A percentile compares a stretch with the other conserved stretches of the same genome.
These are phyloP conservation scores for Stigmatopora argus DNA, from an alignment of 2,113 vertebrate genomes.

Conservation along the genomic window DNA sequence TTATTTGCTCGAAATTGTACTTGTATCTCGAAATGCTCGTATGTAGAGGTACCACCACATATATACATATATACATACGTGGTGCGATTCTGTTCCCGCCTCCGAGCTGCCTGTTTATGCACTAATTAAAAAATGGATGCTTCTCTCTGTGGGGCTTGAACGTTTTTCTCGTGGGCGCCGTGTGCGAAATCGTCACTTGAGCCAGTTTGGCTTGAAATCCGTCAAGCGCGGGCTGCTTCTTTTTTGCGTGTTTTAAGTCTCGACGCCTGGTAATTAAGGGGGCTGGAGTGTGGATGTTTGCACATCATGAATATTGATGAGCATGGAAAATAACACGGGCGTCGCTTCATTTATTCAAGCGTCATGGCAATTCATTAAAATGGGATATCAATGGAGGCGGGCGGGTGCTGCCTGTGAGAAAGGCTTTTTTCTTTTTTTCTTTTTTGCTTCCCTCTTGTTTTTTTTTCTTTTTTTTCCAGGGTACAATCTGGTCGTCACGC, in stretches of 20 bases:
- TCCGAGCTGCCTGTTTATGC: conserved; percentile 3
- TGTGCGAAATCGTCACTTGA: conserved; percentile 4
- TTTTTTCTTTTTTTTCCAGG: neutral
- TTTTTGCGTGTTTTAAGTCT: neutral
- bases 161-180: conserved; percentile 13
- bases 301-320: conserved; percentile 9
- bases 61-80: neutral
- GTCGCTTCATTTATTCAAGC: conserved; percentile 3
- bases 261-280: neutral
- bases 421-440: too few relatives aligned
- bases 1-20: too few relatives aligned
- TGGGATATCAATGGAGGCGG: neutral
- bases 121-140: conserved; percentile 52
- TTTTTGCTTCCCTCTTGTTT: too few relatives aligned
- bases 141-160: conserved; percentile 34
- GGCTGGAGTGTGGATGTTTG: neutral
- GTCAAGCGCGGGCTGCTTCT: neutral
- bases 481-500: conserved; percentile 1
- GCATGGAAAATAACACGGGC: conserved; percentile 6
- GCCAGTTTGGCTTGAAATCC: neutral
- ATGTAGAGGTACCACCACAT: too few relatives aligned
- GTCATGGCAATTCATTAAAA: conserved; percentile 6
- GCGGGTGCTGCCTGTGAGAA: neutral
- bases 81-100: neutral
- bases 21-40: too few relatives aligned